Evolutionary conservation across 2,797 vertebrate species (phyloP), one percentile per base, ranked within the genome.

Genomic region (Rallus crepitans): DNA sequence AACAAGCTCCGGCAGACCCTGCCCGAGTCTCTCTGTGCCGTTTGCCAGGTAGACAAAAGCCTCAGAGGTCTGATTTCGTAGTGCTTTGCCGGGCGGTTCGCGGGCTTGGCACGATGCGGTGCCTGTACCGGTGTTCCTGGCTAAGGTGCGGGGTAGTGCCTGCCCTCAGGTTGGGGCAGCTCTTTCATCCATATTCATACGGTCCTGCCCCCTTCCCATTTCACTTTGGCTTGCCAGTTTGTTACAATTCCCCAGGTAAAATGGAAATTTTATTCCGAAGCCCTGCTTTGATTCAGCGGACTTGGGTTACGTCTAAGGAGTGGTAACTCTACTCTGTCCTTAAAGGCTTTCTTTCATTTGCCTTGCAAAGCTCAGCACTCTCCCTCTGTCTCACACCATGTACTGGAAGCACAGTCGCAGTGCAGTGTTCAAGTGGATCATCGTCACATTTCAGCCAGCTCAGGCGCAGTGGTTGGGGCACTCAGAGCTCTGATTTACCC

Each of bases 301-400:
- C 90, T 90, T 81, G 89, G 56, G 84, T 92, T 93, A 77, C 24
- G 0, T 63, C 70, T 90, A 63, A 76, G 59, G 82, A 25, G 35
- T 6, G 40, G 94, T 77, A 94, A 93, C 85, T 93, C 90, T 87
- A 73, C 90, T 87, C 90, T 82, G 64, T 53, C 83, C 88, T 70
- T 90, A 57, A 79, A 91, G 82, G 64, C 75, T 93, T 91, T 35
- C 90, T 86, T 87, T 88, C 76, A 77, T 90, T 84, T 90, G 76
- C 93, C 86, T 91, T 75, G 90, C 90, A 88, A 89, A 79, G 56
- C 77, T 93, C 80, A 37, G 91, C 70, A 53, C 39, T 47, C 47
- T 93, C 70, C 64, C 75, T 53, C 20, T 1, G 2, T 57, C 89
- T 85, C n/a, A 0, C n/a, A 1, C 40, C n/a, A 5, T 1, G 7